Evolutionary conservation across 2,113 vertebrate species (phyloP).

Genomic region (Mus spicilegus): DNA sequence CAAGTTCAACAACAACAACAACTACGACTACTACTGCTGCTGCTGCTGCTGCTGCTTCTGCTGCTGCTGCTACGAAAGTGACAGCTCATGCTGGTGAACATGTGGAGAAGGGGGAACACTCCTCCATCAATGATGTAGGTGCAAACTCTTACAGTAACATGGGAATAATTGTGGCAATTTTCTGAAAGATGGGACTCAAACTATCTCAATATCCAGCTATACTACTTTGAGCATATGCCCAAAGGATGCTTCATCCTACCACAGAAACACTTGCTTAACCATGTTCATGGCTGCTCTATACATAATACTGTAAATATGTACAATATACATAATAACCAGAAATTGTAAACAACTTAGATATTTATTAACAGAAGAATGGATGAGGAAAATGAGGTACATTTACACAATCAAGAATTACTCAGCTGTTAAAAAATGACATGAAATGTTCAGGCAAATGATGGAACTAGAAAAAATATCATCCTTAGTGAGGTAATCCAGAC

Average conservation of each 20-base stretch:
- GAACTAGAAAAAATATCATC: not conserved
- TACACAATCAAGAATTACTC: not conserved
- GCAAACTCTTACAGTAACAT: not conserved
- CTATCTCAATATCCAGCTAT: not conserved
- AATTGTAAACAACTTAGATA: not conserved
- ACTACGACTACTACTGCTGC: no score
- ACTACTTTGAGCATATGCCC: not conserved
- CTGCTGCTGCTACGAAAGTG: not conserved
- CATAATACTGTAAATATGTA: not conserved
- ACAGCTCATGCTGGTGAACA: not conserved
- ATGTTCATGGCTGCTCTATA: not conserved
- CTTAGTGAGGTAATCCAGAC: not conserved
- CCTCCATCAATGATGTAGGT: no score
- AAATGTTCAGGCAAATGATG: not conserved
- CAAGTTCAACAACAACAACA: not conserved
- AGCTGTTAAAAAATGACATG: not conserved
- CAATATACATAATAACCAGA: not conserved
- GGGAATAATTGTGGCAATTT: not conserved
- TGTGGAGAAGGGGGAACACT: not conserved
- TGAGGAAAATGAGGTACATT: not conserved
- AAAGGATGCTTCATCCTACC: not conserved
- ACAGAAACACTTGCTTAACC: not conserved
- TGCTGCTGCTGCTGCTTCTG: no score
- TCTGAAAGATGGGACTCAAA: not conserved
- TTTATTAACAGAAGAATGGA: not conserved